Conservation (phyloP, 2,888 invertebrate genomes). For the Isotomurus palustris region DNA sequence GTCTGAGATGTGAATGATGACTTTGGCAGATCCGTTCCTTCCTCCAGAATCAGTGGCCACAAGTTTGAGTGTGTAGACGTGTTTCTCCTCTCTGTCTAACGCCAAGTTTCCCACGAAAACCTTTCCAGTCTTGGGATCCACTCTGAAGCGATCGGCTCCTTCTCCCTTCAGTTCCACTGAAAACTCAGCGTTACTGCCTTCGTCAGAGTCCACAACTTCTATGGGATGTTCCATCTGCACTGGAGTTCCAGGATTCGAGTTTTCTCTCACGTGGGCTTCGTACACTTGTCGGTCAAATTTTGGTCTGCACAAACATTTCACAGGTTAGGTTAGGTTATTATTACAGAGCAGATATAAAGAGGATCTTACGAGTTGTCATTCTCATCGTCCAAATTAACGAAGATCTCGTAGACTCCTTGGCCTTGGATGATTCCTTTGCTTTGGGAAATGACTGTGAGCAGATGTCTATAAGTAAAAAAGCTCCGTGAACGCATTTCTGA, state of each 20-base stretch:
- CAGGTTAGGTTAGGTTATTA: neutral
- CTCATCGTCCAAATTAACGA: conserved; percentile 74
- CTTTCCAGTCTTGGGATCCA: conserved; percentile 62
- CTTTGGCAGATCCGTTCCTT: conserved; percentile 65
- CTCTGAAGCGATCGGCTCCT: conserved; percentile 66
- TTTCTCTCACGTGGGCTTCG: conserved; percentile 73
- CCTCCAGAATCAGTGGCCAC: conserved; percentile 69
- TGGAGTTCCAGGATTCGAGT: conserved; percentile 65
- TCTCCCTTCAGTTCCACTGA: conserved; percentile 67
- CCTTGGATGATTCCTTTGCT: conserved; percentile 63
- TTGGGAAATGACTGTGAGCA: conserved; percentile 74
- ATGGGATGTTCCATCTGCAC: conserved; percentile 65
- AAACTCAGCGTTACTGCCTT: conserved; percentile 64
- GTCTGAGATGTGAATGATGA: conserved; percentile 68
- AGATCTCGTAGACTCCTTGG: conserved; percentile 72
- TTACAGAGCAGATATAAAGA: neutral
- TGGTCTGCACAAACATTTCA: conserved; percentile 52
- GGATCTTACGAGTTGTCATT: conserved; percentile 64
- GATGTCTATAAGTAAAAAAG: conserved; percentile 45
- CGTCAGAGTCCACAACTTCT: conserved; percentile 67
- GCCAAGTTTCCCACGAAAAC: conserved; percentile 55
- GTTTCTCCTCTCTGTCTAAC: conserved; percentile 71
- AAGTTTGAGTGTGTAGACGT: conserved; percentile 63
- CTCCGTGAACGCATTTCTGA: neutral
- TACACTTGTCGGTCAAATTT: conserved; percentile 66